Conservation (phyloP, 2,113 vertebrate genomes). For the Poeciliopsis turrubarensis region DNA sequence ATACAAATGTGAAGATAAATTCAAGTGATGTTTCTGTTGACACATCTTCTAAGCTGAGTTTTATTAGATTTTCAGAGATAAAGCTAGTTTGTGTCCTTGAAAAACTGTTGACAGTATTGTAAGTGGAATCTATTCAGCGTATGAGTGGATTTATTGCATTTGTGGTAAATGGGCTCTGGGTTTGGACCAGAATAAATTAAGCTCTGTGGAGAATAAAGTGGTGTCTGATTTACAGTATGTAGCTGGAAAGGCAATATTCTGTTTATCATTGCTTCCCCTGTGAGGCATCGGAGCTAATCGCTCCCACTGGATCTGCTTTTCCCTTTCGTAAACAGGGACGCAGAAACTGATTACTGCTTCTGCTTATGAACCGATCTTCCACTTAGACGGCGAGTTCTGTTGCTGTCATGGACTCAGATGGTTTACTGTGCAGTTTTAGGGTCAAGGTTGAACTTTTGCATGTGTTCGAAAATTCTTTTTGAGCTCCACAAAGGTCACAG, state of each 20-base stretch:
- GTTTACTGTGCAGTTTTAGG: not conserved
- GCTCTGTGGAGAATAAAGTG: constrained; percentile 25
- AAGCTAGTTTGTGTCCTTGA: constrained; percentile 45
- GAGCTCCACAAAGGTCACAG: constrained; percentile 60
- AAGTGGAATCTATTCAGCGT: constrained; percentile 32
- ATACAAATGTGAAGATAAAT: not conserved
- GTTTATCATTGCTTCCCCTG: constrained; percentile 54
- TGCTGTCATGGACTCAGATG: not conserved
- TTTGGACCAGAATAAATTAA: constrained; percentile 55
- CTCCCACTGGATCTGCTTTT: constrained; percentile 23
- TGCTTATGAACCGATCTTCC: constrained; percentile 34
- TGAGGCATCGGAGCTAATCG: constrained; percentile 36
- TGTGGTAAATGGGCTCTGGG: constrained; percentile 60
- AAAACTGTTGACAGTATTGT: constrained; percentile 35
- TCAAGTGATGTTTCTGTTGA: not conserved
- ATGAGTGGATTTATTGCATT: constrained; percentile 55
- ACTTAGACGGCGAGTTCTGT: constrained; percentile 21
- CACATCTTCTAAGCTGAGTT: not conserved
- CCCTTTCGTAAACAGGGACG: constrained; percentile 43
- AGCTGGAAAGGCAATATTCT: constrained; percentile 52
- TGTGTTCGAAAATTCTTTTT: constrained; percentile 51
- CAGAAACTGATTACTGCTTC: constrained; percentile 19
- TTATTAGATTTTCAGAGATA: constrained; percentile 20
- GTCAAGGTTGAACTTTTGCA: constrained; percentile 55
- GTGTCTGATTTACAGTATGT: constrained; percentile 52